Base-by-base conservation (phyloP, 2,888 invertebrate species). In the Smittia sp. region DNA sequence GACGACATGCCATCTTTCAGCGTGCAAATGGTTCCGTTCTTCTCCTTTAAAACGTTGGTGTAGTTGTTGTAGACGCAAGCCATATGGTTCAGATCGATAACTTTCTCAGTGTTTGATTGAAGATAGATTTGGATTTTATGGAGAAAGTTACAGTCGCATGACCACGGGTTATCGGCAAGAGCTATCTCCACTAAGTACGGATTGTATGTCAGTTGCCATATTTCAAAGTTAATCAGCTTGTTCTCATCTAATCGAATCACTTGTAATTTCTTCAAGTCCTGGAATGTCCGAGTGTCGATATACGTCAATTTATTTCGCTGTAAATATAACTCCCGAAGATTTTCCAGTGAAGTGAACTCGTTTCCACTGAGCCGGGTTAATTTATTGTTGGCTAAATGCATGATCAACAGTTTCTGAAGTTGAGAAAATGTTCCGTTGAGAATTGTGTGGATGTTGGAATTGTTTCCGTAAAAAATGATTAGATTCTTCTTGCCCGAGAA, bases 361-460 rank as follows among this genome's bases (percentile, higher is more conserved):
- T 89, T 91, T 70, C 94, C 95, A 77, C 90, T 84, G 76, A 96
- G 84, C 77, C 89, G 87, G 79, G 88, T 88, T 77, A 96, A 89
- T 79, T 88, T 87, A 82, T 96, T 96, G 80, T 93, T 90, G 82
- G 96, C 94, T 79, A 96, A 86, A 83, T 96, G 94, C 76, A 96
- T 86, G 75, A 91, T 86, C 74, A 88, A 85, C 78, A 95, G 85
- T 78, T 91, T 87, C 79, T 90, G 88, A 79, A 96, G 84, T 69
- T 95, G 94, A 82, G 91, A 93, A 84, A 96, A 95, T 6, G 95
- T 94, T 80, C 93, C 91, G 83, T 96, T 96, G 81, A 92, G 90
- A 76, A 96, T 87, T 70, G 89, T 87, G 76, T 90, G 90, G 76
- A 96, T 91, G 79, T 92, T 91, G 75, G 94, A 94, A 82, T 92